These are phyloP conservation scores for Arvicanthis niloticus DNA, from an alignment of 2,113 vertebrate genomes.

Conservation along the genomic window DNA sequence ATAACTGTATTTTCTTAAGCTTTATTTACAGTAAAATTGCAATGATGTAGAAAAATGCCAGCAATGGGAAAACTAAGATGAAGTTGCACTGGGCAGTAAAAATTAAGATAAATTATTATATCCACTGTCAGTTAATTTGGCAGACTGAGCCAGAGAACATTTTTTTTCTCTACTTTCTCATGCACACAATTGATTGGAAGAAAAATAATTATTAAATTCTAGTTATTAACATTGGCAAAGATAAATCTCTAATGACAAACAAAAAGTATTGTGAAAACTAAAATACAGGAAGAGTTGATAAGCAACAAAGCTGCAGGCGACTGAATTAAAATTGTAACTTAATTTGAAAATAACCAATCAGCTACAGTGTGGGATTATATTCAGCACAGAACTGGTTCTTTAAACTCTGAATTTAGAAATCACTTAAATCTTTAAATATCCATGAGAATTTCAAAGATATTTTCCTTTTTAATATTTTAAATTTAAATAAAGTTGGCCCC, in stretches of 20 bases:
- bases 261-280: not conserved
- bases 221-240: not conserved
- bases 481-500: not conserved
- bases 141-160: constrained; percentile 28
- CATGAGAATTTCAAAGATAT: not conserved
- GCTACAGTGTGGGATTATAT: not conserved
- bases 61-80: not conserved
- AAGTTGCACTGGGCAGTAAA: not conserved
- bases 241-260: not conserved
- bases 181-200: not conserved
- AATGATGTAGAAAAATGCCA: not conserved
- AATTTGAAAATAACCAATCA: not conserved
- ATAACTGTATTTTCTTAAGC: not conserved
- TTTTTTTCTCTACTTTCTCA: not conserved
- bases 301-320: not conserved
- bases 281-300: not conserved
- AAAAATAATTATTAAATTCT: constrained; percentile 42
- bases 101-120: constrained; percentile 25
- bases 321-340: not conserved
- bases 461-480: not conserved
- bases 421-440: not conserved
- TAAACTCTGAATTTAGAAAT: not conserved
- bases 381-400: not conserved
- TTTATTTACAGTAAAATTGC: not conserved
- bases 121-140: constrained; percentile 28